Evolutionary conservation across 2,113 vertebrate species (phyloP).

Genomic region (Syrrhaptes paradoxus): DNA sequence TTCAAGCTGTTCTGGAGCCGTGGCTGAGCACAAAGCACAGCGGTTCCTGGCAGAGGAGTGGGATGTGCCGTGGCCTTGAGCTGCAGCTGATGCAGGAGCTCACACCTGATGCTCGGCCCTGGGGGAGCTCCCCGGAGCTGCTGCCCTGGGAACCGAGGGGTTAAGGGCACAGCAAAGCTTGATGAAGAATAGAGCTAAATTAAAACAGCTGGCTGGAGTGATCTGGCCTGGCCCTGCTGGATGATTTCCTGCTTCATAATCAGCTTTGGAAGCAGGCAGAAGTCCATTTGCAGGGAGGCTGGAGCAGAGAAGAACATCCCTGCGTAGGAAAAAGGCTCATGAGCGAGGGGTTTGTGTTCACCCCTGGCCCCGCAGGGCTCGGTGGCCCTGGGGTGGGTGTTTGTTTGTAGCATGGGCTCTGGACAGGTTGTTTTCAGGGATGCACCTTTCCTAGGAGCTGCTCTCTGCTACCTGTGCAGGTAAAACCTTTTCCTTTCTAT

Average conservation of each 20-base stretch:
- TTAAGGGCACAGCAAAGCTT: background rate
- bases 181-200: background rate
- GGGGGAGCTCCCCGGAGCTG: background rate
- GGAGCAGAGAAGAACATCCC: background rate
- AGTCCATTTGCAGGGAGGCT: accelerated
- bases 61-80: accelerated
- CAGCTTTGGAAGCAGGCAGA: background rate
- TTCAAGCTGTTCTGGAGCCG: background rate
- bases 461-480: background rate
- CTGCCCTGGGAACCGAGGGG: background rate
- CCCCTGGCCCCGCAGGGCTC: accelerated
- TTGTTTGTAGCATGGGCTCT: background rate
- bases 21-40: accelerated
- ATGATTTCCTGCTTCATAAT: background rate
- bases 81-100: background rate
- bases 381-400: background rate
- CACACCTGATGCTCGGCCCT: background rate
- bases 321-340: accelerated
- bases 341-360: accelerated
- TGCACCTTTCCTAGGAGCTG: background rate
- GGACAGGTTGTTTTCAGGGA: background rate
- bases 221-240: background rate
- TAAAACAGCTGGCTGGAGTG: background rate
- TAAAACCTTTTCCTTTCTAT: accelerated
- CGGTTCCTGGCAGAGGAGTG: background rate